Evolutionary conservation across 2,113 vertebrate genomes (phyloP).

Genomic region (Boulengerochromis microlepis): DNA sequence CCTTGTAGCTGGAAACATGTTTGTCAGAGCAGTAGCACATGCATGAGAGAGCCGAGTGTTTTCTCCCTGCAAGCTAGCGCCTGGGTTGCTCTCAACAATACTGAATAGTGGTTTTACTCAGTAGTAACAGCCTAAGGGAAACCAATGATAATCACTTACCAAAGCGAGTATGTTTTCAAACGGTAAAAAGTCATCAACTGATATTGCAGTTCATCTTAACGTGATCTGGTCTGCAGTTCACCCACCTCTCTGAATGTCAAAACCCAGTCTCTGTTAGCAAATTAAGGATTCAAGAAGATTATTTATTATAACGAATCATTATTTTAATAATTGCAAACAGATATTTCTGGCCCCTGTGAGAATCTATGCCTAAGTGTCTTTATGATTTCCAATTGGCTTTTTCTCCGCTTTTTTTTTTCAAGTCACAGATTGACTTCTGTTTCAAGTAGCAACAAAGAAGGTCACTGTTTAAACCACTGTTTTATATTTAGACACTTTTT

Average conservation of each 20-base stretch:
- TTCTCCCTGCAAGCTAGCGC: not conserved
- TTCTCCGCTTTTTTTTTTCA: constrained; percentile 4
- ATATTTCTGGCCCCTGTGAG: not conserved
- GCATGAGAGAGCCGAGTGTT: constrained; percentile 1
- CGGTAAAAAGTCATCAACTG: not conserved
- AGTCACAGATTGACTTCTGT: not conserved
- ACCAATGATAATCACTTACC: constrained; percentile 28
- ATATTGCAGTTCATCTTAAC: not conserved
- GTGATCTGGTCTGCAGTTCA: not conserved
- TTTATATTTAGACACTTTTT: constrained; percentile 17
- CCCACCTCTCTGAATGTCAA: constrained; percentile 15
- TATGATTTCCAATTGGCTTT: constrained; percentile 36
- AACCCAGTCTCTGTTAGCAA: not conserved
- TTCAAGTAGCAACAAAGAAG: not conserved
- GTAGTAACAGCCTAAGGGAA: constrained; percentile 7
- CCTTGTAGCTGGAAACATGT: not conserved
- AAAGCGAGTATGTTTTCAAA: constrained; percentile 30
- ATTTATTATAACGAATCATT: not conserved
- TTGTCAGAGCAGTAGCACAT: constrained; percentile 29
- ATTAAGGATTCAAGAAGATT: not conserved
- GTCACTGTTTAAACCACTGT: not conserved
- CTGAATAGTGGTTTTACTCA: not conserved
- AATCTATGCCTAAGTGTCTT: constrained; percentile 3
- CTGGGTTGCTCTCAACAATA: constrained; percentile 7
- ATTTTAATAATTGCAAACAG: not conserved